Evolutionary conservation across 2,888 invertebrate genomes (phyloP).

Genomic region (Cheiracanthium punctorium): DNA sequence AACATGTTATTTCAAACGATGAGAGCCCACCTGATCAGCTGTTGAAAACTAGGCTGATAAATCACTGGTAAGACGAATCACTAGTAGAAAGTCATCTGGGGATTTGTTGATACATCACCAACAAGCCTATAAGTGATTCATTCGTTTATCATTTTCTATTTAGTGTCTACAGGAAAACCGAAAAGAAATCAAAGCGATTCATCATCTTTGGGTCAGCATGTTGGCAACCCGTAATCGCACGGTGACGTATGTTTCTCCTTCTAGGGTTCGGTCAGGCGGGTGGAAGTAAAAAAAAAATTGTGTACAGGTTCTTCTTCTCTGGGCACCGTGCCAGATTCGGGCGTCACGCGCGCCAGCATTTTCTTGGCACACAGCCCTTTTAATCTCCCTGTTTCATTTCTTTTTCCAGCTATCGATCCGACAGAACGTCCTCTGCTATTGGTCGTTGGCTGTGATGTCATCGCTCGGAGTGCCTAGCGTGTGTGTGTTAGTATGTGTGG

Average conservation of each 20-base stretch:
- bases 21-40: no score
- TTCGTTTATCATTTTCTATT: neutral
- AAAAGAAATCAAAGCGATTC: neutral
- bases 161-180: neutral
- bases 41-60: no score
- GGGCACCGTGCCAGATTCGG: constrained; percentile 52
- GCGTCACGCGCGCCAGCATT: constrained; percentile 54
- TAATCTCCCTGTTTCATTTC: constrained; percentile 21
- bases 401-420: constrained; percentile 54
- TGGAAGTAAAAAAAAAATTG: constrained; percentile 14
- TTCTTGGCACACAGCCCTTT: constrained; percentile 62
- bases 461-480: constrained; percentile 28
- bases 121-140: neutral
- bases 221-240: neutral
- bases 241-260: constrained; percentile 5
- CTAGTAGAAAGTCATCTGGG: no score
- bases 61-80: no score
- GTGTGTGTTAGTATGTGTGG: neutral
- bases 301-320: constrained; percentile 45
- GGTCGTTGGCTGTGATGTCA: constrained; percentile 34
- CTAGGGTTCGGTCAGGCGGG: neutral
- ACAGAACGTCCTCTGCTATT: constrained; percentile 25
- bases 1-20: no score
- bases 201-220: neutral
- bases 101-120: no score